A percentile compares a stretch with the other conserved stretches of the same genome.
Evolutionary conservation across 2,113 vertebrate genomes (phyloP).

Genomic region (Thunnus maccoyii): DNA sequence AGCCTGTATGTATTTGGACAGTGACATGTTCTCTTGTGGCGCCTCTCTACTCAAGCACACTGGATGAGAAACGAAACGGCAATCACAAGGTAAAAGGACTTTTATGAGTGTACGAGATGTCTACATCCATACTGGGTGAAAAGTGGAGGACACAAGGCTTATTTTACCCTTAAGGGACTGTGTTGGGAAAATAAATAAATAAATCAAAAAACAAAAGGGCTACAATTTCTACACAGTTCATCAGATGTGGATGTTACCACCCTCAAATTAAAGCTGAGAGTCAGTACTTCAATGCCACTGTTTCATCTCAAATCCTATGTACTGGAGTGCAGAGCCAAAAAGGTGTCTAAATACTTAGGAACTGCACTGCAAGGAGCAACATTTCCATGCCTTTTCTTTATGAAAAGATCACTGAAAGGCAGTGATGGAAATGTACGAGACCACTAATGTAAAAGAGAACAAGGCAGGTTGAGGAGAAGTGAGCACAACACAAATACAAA

Average conservation of each 20-base stretch:
- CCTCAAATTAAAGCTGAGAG: slow-evolving; percentile 4
- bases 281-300: not conserved
- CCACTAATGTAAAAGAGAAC: not conserved
- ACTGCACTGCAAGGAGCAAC: not conserved
- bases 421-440: not conserved
- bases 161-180: not conserved
- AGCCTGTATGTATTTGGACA: not conserved
- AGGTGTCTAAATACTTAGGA: not conserved
- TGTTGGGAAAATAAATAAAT: too few relatives aligned
- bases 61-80: not conserved
- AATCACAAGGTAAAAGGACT: not conserved
- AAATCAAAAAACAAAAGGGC: not conserved
- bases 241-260: slow-evolving; percentile 7
- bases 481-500: not conserved
- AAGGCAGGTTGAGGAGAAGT: not conserved
- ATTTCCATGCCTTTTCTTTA: too few relatives aligned
- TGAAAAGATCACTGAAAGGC: not conserved
- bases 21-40: not conserved
- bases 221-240: not conserved
- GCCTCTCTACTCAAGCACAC: too few relatives aligned
- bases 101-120: not conserved
- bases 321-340: not conserved
- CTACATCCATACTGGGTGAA: not conserved
- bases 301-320: not conserved
- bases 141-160: too few relatives aligned